Base-by-base conservation (phyloP, 2,888 invertebrate genomes). In the Ceratothoa steindachneri region DNA sequence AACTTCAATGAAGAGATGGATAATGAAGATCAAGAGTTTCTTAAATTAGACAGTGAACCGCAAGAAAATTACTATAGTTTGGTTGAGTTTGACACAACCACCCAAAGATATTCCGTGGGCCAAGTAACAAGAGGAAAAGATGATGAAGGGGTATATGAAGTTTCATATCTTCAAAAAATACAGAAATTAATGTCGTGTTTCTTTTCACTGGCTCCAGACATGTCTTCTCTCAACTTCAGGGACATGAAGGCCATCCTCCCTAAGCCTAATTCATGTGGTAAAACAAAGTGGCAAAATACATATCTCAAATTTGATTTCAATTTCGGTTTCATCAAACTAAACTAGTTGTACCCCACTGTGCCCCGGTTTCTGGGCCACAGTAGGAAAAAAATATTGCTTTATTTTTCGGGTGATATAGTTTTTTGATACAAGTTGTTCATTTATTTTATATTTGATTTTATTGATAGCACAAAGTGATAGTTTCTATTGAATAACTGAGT, bases 11-110 rank as follows among this genome's bases (percentile, higher is more conserved):
- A 71, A 65, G 71, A 70, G 19, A 29, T 55, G 29, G 29, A n/a
- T 28, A 30, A 60, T 60, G 30, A 60, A 24, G 55, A 53, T 30
- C n/a, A 27, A 15, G 9, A 12, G 53, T 52, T 52, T 55, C 28
- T 30, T 60, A 22, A 9, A 22, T 22, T 70, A 31, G 65, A 65
- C 27, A 51, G 27, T 41, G 65, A 71, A 31, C 71, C 71, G 9
- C 30, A 65, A 31, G 19, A 64, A 4, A 24, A 65, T 41, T 12
- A 66, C 41, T 66, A 71, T 51, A 51, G 64, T 9, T 5, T 41
- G 15, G 66, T 53, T 64, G 71, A 71, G 51, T 66, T 71, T 66
- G 51, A 51, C n/a, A 51, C 28, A 31, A 65, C 52, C 41, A 5
- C 64, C 29, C 60, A 64, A 24, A 71, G 30, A 65, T 71, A 65